Base-by-base conservation (phyloP, 2,797 vertebrate genomes). In the Oryzias dopingdopingensis region DNA sequence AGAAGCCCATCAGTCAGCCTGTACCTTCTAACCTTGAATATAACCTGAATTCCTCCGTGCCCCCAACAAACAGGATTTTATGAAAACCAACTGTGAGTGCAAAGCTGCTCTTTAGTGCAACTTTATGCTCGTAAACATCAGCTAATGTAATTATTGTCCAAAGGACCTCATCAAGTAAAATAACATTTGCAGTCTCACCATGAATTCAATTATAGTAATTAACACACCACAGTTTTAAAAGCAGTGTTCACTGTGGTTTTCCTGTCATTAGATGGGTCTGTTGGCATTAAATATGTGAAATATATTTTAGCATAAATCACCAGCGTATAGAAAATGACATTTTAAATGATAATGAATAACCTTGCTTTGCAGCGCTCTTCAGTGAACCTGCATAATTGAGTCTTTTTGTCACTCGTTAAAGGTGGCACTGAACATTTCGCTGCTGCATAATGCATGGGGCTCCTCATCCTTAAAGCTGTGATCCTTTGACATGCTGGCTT, bases 101-200 rank as follows among this genome's bases (percentile, higher is more conserved):
- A 65, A 78, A 82, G 56, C 70, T 70, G 60, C 51, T 47, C 48
- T 65, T 72, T 72, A 54, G 62, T 60, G 65, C 74, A 74, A 81
- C 67, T 70, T 67, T 49, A 77, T 60, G 62, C 57, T 54, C 72
- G 82, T 79, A 66, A 82, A 70, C 15, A 68, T 66, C 78, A 80
- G 77, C 63, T 65, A 79, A 89, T 88, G 82, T 83, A 86, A 86
- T 88, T 87, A 75, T 82, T 79, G 82, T 82, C 76, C 79, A 72
- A 42, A 3, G 41, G 48, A n/a, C 14, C 8, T 37, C 42, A 5
- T 65, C 26, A 81, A 76, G 56, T 12, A 64, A 60, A 61, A 50
- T 55, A 72, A 71, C 32, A 72, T 68, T 60, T 77, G 72, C 60
- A 52, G 42, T 58, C 46, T 68, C 52, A 74, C 76, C 62, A 52